Percentiles rank a stretch among this genome's conserved stretches.
These are phyloP conservation scores for Scartelaos histophorus DNA, from an alignment of 2,113 vertebrate species.

Conservation along the genomic window DNA sequence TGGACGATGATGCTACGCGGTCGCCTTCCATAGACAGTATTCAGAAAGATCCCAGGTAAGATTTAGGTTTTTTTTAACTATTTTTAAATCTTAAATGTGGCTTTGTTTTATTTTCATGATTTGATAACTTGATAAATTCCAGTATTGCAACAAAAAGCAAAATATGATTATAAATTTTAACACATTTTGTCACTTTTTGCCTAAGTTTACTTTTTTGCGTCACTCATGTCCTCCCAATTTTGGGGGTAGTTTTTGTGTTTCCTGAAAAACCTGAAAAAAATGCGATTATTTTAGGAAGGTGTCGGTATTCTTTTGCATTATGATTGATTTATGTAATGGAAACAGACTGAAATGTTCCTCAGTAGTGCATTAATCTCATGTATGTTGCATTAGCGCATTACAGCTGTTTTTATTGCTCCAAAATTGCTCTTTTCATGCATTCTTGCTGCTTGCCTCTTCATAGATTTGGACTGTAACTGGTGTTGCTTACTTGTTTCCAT, in stretches of 20 bases:
- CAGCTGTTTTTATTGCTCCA: neutral
- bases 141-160: too few species aligned
- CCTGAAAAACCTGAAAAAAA: too few species aligned
- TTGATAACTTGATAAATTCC: neutral
- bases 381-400: neutral
- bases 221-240: too few species aligned
- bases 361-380: neutral
- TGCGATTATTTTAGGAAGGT: too few species aligned
- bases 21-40: conserved; percentile 98
- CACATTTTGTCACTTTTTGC: too few species aligned
- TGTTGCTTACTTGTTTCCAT: too few species aligned
- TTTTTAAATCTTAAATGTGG: neutral
- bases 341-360: neutral
- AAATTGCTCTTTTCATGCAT: neutral
- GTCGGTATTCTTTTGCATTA: too few species aligned
- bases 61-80: neutral
- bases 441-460: neutral
- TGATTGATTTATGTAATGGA: neutral
- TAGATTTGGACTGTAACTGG: too few species aligned
- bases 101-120: neutral
- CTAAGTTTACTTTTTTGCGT: too few species aligned
- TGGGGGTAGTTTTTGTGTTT: too few species aligned
- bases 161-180: too few species aligned
- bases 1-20: conserved; percentile 86
- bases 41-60: conserved; percentile 95